These are phyloP conservation scores for Holacanthella duospinosa DNA, from an alignment of 2,888 invertebrate genomes.

Conservation along the genomic window DNA sequence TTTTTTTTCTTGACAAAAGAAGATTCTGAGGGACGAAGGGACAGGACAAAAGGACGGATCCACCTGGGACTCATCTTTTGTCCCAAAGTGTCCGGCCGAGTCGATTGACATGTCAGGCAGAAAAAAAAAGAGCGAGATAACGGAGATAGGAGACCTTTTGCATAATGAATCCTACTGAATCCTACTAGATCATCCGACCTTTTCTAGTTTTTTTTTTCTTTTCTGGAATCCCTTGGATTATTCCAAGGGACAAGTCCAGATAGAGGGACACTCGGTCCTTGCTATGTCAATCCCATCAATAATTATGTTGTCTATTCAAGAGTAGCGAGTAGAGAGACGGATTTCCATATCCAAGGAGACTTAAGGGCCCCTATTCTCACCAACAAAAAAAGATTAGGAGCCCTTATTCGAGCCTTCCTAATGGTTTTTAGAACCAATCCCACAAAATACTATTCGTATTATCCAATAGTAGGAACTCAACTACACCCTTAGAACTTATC, in stretches of 20 bases:
- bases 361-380: too few species aligned
- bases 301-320: not conserved
- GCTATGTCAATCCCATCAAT: not conserved
- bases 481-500: too few species aligned
- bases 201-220: not conserved
- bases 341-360: too few species aligned
- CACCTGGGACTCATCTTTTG: slow-evolving; percentile 38
- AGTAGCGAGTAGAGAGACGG: too few species aligned
- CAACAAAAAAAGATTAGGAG: too few species aligned
- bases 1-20: not conserved
- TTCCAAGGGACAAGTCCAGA: not conserved
- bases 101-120: slow-evolving; percentile 34
- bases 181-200: not conserved
- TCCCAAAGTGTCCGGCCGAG: slow-evolving; percentile 36
- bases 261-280: not conserved
- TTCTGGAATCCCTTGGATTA: not conserved
- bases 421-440: too few species aligned
- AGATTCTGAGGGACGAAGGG: not conserved
- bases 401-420: too few species aligned
- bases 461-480: too few species aligned
- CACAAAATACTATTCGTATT: too few species aligned
- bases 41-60: slow-evolving; percentile 36
- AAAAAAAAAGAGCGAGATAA: not conserved
- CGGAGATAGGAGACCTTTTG: not conserved
- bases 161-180: not conserved